These are phyloP conservation scores for Neodiprion fabricii DNA, from an alignment of 1,140 invertebrate species.

Conservation along the genomic window DNA sequence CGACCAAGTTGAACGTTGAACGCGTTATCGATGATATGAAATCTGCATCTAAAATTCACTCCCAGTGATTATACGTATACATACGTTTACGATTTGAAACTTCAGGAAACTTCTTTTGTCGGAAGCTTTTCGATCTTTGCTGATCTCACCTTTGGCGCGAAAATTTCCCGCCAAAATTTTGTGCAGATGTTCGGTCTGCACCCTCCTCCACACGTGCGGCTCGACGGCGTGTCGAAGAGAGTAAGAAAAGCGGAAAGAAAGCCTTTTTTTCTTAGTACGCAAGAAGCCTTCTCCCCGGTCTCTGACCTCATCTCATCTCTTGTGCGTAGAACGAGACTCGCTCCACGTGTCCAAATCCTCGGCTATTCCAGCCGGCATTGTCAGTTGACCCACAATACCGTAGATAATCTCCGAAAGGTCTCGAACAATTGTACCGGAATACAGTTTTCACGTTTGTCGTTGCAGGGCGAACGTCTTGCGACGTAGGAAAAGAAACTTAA, in stretches of 20 bases:
- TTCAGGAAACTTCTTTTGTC: not conserved
- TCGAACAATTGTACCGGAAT: no score
- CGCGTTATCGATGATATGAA: no score
- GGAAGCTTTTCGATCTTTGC: no score
- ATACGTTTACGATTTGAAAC: not conserved
- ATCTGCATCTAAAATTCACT: no score
- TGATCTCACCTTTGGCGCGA: not conserved
- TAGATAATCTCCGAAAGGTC: not conserved
- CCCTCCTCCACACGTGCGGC: not conserved
- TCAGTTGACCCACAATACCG: not conserved
- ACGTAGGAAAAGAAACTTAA: no score
- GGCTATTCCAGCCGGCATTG: not conserved
- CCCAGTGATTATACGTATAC: not conserved
- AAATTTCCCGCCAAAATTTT: not conserved
- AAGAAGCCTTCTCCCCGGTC: not conserved
- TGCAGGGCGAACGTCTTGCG: no score
- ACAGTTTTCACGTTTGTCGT: no score
- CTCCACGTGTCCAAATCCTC: not conserved
- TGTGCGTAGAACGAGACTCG: not conserved
- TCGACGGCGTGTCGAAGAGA: not conserved
- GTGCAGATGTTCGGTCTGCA: not conserved
- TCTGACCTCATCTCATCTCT: not conserved
- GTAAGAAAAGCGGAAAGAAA: not conserved
- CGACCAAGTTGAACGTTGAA: no score
- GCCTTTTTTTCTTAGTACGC: not conserved